Evolutionary conservation across 2,888 invertebrate genomes (phyloP).

Genomic region (Callyntrura guangdongensis): DNA sequence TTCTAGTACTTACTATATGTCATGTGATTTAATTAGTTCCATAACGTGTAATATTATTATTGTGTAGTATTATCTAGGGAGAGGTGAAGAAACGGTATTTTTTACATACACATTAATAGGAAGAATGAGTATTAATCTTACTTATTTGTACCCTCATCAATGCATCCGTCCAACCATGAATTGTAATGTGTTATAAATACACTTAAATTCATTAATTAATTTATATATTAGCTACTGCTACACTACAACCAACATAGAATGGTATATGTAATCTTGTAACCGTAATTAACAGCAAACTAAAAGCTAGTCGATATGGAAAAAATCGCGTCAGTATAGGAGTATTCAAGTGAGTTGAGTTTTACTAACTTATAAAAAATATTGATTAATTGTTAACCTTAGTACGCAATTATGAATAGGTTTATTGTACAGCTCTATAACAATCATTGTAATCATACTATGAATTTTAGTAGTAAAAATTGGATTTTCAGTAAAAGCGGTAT

Average conservation of each 20-base stretch:
- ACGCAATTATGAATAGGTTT: no score
- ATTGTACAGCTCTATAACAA: no score
- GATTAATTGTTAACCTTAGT: no score
- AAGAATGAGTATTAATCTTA: not conserved
- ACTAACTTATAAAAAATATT: not conserved
- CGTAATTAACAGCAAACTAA: no score
- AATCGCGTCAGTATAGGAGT: not conserved
- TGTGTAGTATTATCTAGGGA: not conserved
- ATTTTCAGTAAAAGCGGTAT: not conserved
- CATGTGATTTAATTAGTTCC: constrained; percentile 33
- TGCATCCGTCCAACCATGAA: constrained; percentile 60
- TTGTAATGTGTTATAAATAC: not conserved
- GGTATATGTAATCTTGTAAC: no score
- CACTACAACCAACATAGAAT: not conserved
- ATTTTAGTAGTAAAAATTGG: not conserved
- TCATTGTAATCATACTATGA: no score
- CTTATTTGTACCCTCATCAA: constrained; percentile 34
- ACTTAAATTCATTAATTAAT: not conserved
- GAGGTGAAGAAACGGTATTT: not conserved
- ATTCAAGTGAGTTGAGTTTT: not conserved
- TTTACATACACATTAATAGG: constrained; percentile 8
- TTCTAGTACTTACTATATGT: not conserved
- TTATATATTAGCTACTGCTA: not conserved
- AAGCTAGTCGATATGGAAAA: constrained; percentile 19
- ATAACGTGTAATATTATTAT: not conserved